Conservation (phyloP, 2,888 invertebrate species). For the Phrixothrix hirtus region DNA sequence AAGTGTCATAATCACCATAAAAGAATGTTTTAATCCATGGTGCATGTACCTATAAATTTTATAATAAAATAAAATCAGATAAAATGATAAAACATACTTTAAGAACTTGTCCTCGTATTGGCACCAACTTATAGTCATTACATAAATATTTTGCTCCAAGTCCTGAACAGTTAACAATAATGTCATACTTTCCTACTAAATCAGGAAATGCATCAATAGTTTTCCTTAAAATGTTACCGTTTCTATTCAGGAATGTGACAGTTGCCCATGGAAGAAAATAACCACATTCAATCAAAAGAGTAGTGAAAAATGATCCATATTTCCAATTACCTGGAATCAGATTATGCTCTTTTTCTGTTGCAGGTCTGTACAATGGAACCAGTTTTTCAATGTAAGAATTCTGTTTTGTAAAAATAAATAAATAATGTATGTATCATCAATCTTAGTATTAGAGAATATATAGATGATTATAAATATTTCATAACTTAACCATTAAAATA, state of each 20-base stretch:
- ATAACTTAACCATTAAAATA: too few relatives aligned
- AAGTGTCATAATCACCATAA: slow-evolving; percentile 84
- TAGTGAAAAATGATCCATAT: slow-evolving; percentile 81
- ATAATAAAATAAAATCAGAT: too few relatives aligned
- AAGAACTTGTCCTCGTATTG: slow-evolving; percentile 82
- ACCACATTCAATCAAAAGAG: slow-evolving; percentile 74
- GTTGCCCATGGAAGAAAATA: slow-evolving; percentile 80
- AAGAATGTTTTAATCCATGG: slow-evolving; percentile 90
- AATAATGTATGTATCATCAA: too few relatives aligned
- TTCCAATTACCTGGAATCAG: slow-evolving; percentile 76
- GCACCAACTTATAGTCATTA: slow-evolving; percentile 72
- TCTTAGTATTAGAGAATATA: too few relatives aligned
- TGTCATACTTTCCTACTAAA: slow-evolving; percentile 65
- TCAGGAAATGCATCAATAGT: slow-evolving; percentile 66
- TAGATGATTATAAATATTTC: too few relatives aligned
- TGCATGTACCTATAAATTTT: slow-evolving; percentile 65
- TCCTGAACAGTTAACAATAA: slow-evolving; percentile 85
- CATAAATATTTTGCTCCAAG: slow-evolving; percentile 80
- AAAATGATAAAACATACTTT: slow-evolving; percentile 59
- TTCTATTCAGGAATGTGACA: slow-evolving; percentile 63
- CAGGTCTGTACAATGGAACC: slow-evolving; percentile 73
- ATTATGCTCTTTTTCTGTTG: slow-evolving; percentile 72
- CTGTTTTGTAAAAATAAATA: too few relatives aligned
- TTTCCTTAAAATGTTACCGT: slow-evolving; percentile 64
- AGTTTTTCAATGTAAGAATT: slow-evolving; percentile 78